Evolutionary conservation across 2,797 vertebrate species (phyloP), one percentile per base, ranked within the genome.

Genomic region (Synanceia verrucosa): DNA sequence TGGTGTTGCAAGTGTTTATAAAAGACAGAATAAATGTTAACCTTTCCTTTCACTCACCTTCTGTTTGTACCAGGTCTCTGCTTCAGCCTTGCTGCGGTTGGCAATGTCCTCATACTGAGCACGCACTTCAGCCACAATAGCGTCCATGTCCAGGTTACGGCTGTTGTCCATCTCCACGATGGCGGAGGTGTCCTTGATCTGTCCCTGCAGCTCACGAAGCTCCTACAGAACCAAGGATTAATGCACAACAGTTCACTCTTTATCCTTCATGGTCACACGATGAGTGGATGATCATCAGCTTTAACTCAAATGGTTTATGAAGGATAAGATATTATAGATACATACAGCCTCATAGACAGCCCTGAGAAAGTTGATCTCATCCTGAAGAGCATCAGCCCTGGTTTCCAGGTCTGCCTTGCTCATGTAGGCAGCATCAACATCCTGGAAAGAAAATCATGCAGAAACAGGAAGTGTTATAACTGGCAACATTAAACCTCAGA

Each of bases 361-460:
- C 89, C 93, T 95, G 88, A 97, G 91, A 96, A 99, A 98, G 90
- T 96, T 96, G 78, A 97, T 95, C 82, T 99, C 96, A 50, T 98
- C 96, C 63, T 91, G 93, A 84, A 99, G 94, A 0, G 89, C 81
- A 13, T 97, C 95, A 2, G 85, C 92, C 81, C 91, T 96, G 89
- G 95, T 93, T 74, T 96, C 95, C 55, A 99, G 93, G 74, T 98
- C 96, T 1, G 96, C 94, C 88, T 99, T 98, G 91, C 94, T 97
- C 95, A 99, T 96, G 80, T 96, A 98, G 66, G 97, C 96, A 37
- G 91, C 92, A 71, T 99, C 97, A 19, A 98, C 97, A 9, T 99
- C 97, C 97, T 99, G 82, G 21, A 68, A 68, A 13, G 4, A n/a
- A n/a, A n/a, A n/a, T n/a, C n/a, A n/a, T n/a, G n/a, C n/a, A n/a